These are phyloP conservation scores for Drosophila tani DNA, from an alignment of 1,140 invertebrate species.

Conservation along the genomic window DNA sequence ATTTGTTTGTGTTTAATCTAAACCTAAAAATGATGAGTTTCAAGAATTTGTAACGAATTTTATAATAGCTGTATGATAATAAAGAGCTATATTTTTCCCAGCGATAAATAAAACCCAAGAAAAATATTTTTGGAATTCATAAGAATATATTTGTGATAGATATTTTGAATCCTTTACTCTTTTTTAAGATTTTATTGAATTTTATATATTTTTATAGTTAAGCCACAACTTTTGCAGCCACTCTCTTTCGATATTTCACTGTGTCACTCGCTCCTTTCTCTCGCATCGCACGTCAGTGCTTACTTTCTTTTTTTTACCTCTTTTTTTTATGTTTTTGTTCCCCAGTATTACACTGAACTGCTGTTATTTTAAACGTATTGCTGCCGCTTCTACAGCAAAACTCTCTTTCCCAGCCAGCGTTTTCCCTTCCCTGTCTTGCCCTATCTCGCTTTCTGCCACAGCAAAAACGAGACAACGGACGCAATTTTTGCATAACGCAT, in stretches of 20 bases:
- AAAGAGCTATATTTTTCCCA: no score
- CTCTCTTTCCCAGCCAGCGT: slow-evolving; percentile 17
- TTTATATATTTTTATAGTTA: neutral
- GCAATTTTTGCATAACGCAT: slow-evolving; percentile 81
- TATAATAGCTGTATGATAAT: no score
- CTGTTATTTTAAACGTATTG: slow-evolving; percentile 81
- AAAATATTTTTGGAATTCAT: no score
- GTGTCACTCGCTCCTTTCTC: slow-evolving; percentile 25
- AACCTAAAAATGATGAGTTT: no score
- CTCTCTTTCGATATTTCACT: slow-evolving; percentile 10
- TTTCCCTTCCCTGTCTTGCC: slow-evolving; percentile 3
- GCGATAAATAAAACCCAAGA: no score
- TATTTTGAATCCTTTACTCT: neutral
- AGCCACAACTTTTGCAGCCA: neutral
- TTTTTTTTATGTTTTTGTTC: slow-evolving; percentile 25
- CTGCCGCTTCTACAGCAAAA: slow-evolving; percentile 36
- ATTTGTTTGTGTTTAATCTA: no score
- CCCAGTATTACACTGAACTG: slow-evolving; percentile 56
- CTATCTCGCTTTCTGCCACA: slow-evolving; percentile 22
- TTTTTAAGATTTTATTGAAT: neutral
- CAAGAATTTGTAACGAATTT: no score
- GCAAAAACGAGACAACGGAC: slow-evolving; percentile 46
- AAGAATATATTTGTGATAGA: no score
- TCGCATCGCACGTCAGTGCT: slow-evolving; percentile 18
- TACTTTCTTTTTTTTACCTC: slow-evolving; percentile 20